A percentile compares a stretch with the other conserved stretches of the same genome.
These are phyloP conservation scores for Ariolimax columbianus DNA, from an alignment of 2,888 invertebrate species.

Conservation along the genomic window DNA sequence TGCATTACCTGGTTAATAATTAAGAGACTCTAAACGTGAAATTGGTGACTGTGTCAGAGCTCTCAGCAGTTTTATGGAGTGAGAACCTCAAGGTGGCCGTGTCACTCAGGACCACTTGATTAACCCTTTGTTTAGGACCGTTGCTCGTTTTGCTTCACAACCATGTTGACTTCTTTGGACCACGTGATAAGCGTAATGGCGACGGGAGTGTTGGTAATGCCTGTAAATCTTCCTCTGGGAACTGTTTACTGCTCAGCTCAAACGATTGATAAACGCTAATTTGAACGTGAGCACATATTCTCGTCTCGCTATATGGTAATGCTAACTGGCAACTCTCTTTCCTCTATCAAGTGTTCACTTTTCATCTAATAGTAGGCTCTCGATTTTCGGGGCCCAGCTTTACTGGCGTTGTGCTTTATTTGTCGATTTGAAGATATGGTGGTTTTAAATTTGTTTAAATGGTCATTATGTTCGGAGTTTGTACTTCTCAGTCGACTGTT, in stretches of 20 bases:
- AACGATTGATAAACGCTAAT: slow-evolving; percentile 13
- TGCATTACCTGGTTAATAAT: not conserved
- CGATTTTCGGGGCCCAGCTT: too few relatives aligned
- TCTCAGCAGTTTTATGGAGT: slow-evolving; percentile 38
- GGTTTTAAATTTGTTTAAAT: too few relatives aligned
- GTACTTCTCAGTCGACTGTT: too few relatives aligned
- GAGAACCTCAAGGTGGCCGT: slow-evolving; percentile 43
- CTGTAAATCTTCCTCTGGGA: slow-evolving; percentile 32
- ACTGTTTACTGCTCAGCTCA: slow-evolving; percentile 17
- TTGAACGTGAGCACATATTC: slow-evolving; percentile 12
- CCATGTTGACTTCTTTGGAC: slow-evolving; percentile 42
- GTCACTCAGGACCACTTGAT: slow-evolving; percentile 40
- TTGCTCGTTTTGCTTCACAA: slow-evolving; percentile 9
- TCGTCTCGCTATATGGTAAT: not conserved
- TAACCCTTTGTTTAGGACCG: slow-evolving; percentile 31
- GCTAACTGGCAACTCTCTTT: not conserved
- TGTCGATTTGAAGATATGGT: too few relatives aligned
- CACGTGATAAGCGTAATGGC: slow-evolving; percentile 33
- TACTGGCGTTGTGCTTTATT: too few relatives aligned
- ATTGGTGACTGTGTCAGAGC: not conserved
- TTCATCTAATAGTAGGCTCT: too few relatives aligned
- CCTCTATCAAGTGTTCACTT: too few relatives aligned
- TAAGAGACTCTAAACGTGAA: not conserved
- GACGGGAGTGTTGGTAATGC: slow-evolving; percentile 8
- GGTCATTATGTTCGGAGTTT: too few relatives aligned